A percentile compares a stretch with the other conserved stretches of the same genome.
phyloP scores from a whole-genome alignment of 2,113 vertebrate genomes.

The Anolis carolinensis region DNA sequence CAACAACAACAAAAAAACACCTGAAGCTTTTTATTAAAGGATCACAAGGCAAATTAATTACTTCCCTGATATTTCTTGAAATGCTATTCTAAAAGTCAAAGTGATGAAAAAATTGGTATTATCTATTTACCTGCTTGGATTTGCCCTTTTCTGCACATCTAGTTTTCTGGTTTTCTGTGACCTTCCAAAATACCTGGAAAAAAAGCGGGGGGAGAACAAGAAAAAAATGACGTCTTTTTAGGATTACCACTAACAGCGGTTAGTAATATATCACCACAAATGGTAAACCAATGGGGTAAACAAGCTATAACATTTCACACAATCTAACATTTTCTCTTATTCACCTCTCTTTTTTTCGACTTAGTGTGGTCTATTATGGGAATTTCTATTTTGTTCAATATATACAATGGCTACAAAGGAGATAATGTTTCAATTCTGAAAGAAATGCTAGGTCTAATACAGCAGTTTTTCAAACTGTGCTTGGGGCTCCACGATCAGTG shows the following conservation, averaged over 20 bases:
- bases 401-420: no score
- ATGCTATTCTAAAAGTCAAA: slow-evolving; percentile 2
- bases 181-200: slow-evolving; percentile 87
- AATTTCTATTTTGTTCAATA: not conserved
- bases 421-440: no score
- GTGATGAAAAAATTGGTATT: not conserved
- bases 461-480: no score
- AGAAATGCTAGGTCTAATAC: no score
- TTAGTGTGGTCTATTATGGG: not conserved
- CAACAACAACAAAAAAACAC: not conserved
- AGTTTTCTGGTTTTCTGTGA: slow-evolving; percentile 79
- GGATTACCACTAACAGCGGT: not conserved
- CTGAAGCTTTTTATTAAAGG: not conserved
- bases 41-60: not conserved
- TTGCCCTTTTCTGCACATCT: slow-evolving; percentile 93
- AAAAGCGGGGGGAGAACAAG: slow-evolving; percentile 16
- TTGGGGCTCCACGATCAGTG: no score
- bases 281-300: not conserved
- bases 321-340: not conserved
- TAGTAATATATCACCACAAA: not conserved
- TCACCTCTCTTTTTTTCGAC: not conserved
- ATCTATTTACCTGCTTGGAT: slow-evolving; percentile 87
- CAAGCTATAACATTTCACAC: not conserved
- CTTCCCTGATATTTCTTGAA: slow-evolving; percentile 11
- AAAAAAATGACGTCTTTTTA: not conserved